phyloP scores from a whole-genome alignment of 1,140 invertebrate genomes.

The Conopomorpha cramerella region DNA sequence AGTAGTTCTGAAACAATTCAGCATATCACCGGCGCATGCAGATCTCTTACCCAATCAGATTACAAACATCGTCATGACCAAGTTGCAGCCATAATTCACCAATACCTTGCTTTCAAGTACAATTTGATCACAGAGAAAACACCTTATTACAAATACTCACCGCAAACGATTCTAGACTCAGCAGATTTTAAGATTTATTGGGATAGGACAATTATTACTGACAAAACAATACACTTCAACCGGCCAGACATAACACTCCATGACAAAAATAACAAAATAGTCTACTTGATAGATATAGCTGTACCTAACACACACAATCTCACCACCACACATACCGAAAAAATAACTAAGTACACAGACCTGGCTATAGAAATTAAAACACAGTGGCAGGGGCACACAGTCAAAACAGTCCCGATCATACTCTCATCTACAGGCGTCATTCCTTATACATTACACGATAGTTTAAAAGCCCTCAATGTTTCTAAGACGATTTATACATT shows the following conservation, averaged over 20 bases:
- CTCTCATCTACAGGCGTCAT: conserved; percentile 8
- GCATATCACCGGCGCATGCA: not conserved
- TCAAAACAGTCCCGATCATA: conserved; percentile 6
- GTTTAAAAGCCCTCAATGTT: too few relatives aligned
- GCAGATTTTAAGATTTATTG: too few relatives aligned
- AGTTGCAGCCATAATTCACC: not conserved
- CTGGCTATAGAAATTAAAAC: conserved; percentile 5
- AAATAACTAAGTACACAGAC: conserved; percentile 8
- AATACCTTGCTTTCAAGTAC: not conserved
- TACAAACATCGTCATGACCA: not conserved
- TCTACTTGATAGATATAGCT: too few relatives aligned
- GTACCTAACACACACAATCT: too few relatives aligned
- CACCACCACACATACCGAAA: too few relatives aligned
- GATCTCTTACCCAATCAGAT: not conserved
- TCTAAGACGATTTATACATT: too few relatives aligned
- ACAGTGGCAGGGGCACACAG: conserved; percentile 6
- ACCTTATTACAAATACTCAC: not conserved
- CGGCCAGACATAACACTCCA: too few relatives aligned
- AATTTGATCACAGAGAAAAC: not conserved
- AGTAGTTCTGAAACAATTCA: conserved; percentile 1
- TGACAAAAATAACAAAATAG: too few relatives aligned
- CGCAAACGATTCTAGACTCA: not conserved
- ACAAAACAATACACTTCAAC: conserved; percentile 6
- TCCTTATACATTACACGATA: too few relatives aligned
- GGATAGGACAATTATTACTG: conserved; percentile 2